These are phyloP conservation scores for Oscheius sp. DNA, from an alignment of 2,888 invertebrate species.

Conservation along the genomic window DNA sequence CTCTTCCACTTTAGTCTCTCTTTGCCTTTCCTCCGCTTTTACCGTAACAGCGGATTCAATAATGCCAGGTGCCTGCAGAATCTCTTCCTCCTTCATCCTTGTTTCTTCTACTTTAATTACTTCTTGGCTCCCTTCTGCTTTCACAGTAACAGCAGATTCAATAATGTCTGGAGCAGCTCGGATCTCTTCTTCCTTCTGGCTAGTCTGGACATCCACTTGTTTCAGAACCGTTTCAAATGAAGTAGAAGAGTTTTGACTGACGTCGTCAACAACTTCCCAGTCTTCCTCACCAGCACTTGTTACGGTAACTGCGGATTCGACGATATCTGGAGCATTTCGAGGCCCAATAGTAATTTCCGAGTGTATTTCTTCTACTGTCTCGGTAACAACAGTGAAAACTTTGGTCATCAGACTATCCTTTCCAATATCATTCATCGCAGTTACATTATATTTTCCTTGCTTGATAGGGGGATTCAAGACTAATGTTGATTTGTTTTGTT, in stretches of 20 bases:
- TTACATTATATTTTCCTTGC: slow-evolving; percentile 65
- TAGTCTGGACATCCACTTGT: slow-evolving; percentile 40
- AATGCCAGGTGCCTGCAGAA: slow-evolving; percentile 17
- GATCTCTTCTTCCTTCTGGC: not conserved
- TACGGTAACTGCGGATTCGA: slow-evolving; percentile 58
- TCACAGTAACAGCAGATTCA: slow-evolving; percentile 37
- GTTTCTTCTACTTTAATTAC: not conserved
- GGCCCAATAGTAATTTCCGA: slow-evolving; percentile 36
- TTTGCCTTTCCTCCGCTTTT: slow-evolving; percentile 8
- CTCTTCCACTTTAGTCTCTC: not conserved
- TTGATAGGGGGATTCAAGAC: slow-evolving; percentile 66
- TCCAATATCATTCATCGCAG: slow-evolving; percentile 64
- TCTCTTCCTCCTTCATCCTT: not conserved
- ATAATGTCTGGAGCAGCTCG: slow-evolving; percentile 30
- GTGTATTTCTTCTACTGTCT: slow-evolving; percentile 46
- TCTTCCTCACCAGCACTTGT: slow-evolving; percentile 47
- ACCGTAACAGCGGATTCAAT: slow-evolving; percentile 37
- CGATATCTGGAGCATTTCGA: slow-evolving; percentile 46
- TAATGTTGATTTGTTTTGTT: slow-evolving; percentile 66
- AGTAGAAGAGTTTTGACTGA: slow-evolving; percentile 37
- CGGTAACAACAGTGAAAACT: slow-evolving; percentile 49
- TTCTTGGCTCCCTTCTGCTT: slow-evolving; percentile 1
- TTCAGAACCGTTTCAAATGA: slow-evolving; percentile 56
- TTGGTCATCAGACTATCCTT: slow-evolving; percentile 48
- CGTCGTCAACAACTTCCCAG: slow-evolving; percentile 32